Evolutionary conservation across 2,113 vertebrate genomes (phyloP), one percentile per base, ranked within the genome.

Genomic region (Orthochromis indermauri): DNA sequence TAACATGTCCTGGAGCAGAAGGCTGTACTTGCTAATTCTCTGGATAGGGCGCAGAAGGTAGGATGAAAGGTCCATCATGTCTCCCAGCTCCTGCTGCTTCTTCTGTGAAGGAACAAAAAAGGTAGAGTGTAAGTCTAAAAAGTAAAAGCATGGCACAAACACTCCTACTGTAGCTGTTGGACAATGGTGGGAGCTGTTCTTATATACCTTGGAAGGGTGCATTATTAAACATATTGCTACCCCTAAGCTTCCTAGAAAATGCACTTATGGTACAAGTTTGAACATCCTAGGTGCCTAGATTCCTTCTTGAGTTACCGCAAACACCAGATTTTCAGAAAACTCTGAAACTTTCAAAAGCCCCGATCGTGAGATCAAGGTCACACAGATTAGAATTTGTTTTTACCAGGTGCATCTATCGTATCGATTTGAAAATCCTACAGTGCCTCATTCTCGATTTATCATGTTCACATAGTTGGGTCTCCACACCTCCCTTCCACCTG

Each of bases 21-120:
- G 95, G 89, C 95, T 95, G 93, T 97, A 97, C 82, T 97, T 97
- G 93, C 97, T 97, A 95, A 97, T 97, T 89, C 96, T 96, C 94
- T 97, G 96, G 79, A 97, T 96, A 73, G 96, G 96, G 66, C 96
- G 96, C 87, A 97, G 93, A 85, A 97, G 93, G 89, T 96, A 97
- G 16, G 96, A 97, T 1, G 96, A 96, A 33, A 97, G 94, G 90
- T 97, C 95, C 96, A 97, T 97, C 93, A 95, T 90, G 89, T 97
- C 96, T 8, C 93, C 95, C 17, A 97, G 89, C 89, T 96, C 95
- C 93, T 95, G 94, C 89, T 97, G 96, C 90, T 97, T 97, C 59
- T 88, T 94, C 96, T 97, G 91, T 78, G 42, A 53, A 55, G 63
- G 21, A 31, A 26, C 66, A 61, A 83, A 47, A 80, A 66, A 26